These are phyloP conservation scores for Ophion obscuratus DNA, from an alignment of 2,888 invertebrate genomes.

Conservation along the genomic window DNA sequence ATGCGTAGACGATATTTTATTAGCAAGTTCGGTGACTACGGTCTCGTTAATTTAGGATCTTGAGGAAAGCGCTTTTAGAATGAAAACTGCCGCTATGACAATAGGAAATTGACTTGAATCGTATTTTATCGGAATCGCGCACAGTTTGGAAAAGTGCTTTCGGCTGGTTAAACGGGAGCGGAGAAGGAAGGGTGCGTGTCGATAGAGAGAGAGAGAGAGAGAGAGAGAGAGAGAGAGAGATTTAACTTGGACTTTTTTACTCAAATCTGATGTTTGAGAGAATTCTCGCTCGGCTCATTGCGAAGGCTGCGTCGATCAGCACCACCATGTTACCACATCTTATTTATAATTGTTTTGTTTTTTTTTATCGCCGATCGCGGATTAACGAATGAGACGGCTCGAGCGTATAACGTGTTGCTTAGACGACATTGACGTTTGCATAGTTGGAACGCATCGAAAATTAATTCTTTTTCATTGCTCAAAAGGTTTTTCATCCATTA, in stretches of 20 bases:
- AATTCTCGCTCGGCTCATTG: slow-evolving; percentile 43
- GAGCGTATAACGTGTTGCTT: slow-evolving; percentile 55
- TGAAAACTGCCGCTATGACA: slow-evolving; percentile 77
- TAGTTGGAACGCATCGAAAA: background rate
- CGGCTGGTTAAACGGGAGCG: background rate
- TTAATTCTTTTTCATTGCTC: too few relatives aligned
- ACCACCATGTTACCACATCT: slow-evolving; percentile 68
- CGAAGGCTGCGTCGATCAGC: slow-evolving; percentile 55
- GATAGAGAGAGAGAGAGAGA: slow-evolving; percentile 26
- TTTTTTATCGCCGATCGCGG: slow-evolving; percentile 29
- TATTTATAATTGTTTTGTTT: slow-evolving; percentile 62
- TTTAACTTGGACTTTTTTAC: slow-evolving; percentile 35
- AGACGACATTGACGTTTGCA: background rate
- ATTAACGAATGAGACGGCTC: slow-evolving; percentile 39
- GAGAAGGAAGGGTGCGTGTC: background rate
- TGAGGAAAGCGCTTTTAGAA: slow-evolving; percentile 75
- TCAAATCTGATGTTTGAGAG: slow-evolving; percentile 34
- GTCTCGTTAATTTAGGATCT: slow-evolving; percentile 71
- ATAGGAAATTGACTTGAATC: slow-evolving; percentile 65
- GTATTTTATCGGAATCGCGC: background rate
- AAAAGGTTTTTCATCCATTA: too few relatives aligned
- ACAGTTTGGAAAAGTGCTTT: background rate
- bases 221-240: slow-evolving; percentile 20
- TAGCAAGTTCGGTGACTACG: slow-evolving; percentile 70
- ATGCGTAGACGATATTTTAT: slow-evolving; percentile 78